Conservation (phyloP, 2,888 invertebrate genomes). For the Drosophila rellima region DNA sequence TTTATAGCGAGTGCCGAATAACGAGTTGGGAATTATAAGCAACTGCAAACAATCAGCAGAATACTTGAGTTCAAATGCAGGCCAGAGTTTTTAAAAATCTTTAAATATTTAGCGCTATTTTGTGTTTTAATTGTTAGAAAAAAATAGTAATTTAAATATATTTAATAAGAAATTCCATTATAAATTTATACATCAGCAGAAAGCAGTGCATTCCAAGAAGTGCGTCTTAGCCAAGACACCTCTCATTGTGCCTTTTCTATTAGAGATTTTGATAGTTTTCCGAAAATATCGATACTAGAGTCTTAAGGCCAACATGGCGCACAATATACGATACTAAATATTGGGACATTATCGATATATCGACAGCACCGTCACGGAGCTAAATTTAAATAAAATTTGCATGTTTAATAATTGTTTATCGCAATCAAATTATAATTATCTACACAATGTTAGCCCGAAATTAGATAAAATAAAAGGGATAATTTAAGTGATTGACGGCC, state of each 20-base stretch:
- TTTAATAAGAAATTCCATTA: not conserved
- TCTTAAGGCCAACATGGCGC: no score
- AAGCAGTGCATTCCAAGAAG: slow-evolving; percentile 12
- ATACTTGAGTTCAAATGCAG: not conserved
- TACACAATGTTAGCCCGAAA: no score
- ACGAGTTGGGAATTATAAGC: slow-evolving; percentile 26
- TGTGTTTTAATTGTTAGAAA: not conserved
- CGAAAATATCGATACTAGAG: no score
- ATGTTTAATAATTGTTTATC: no score
- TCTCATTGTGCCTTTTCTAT: not conserved
- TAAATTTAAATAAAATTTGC: no score
- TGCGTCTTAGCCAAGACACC: not conserved
- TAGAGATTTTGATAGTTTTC: no score
- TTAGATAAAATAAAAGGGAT: no score
- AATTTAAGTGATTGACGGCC: no score
- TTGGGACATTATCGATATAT: no score
- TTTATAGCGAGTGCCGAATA: not conserved
- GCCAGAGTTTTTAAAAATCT: not conserved
- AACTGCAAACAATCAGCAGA: not conserved
- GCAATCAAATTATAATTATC: no score
- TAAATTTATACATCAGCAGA: not conserved
- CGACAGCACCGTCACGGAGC: no score
- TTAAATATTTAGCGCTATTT: not conserved
- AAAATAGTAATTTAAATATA: not conserved
- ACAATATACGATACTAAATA: no score